Base-by-base conservation (phyloP, 2,888 invertebrate species). In the Tridacna gigas region DNA sequence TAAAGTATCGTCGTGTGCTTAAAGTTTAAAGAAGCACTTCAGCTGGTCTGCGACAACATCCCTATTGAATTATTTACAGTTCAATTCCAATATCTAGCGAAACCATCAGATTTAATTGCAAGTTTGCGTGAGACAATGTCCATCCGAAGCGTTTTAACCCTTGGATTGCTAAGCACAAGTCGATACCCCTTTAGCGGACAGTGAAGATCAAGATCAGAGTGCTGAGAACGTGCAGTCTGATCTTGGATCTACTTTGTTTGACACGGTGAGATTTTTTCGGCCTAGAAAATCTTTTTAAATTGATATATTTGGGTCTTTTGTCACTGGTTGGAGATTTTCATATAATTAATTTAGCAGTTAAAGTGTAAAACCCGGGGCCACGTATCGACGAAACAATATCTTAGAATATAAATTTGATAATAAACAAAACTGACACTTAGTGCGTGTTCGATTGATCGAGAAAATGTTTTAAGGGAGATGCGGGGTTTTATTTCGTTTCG, bases 21-120 rank as follows among this genome's bases (percentile, higher is more conserved):
- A 37, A 37, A 7, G 37, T 2, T 4, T 4, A 37, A 37, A 37
- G 37, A 37, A 37, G 37, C 37, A 37, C 37, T 37, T 56, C 11
- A 56, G 20, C 18, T 9, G 56, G 56, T 56, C 56, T 56, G 56
- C 20, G 56, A 56, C 56, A 20, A 20, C 20, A 56, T 56, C 56
- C 56, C 56, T 56, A 56, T 56, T 56, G 56, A 56, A 56, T 56
- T 56, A 56, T 56, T 56, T 71, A 47, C 71, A 51, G 11, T 71
- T 51, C 71, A 71, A 71, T 71, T 71, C 71, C 71, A 71, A 71
- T 67, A 74, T 67, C 78, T 78, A 63, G 60, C 74, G 61, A 67
- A 69, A 73, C 74, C 37, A 82, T 82, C 74, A 22, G 28, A 45
- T 73, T 82, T 78, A 78, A 78, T 82, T 78, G 78, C 82, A 28